These are phyloP conservation scores for Pipistrellus kuhlii DNA, from an alignment of 2,797 vertebrate species.

Conservation along the genomic window DNA sequence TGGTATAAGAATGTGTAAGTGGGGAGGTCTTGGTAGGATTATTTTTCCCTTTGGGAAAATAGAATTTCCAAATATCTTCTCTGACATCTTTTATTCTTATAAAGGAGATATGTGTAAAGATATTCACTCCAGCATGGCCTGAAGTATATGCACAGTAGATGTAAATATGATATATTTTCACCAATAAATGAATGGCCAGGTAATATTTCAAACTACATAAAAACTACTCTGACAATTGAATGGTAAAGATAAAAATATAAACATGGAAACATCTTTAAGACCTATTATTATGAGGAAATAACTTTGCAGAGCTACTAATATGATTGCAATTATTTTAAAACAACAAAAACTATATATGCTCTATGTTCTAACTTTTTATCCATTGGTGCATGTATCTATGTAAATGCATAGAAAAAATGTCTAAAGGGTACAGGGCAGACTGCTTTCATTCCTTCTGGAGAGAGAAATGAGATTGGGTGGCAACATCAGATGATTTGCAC, in stretches of 20 bases:
- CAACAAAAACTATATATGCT: neutral
- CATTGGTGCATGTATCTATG: neutral
- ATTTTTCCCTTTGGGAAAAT: neutral
- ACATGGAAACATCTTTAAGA: neutral
- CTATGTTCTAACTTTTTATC: neutral
- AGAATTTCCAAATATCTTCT: neutral
- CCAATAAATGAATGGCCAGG: neutral
- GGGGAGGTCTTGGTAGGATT: neutral
- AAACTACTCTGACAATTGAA: neutral
- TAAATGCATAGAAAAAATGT: neutral
- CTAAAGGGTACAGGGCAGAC: neutral
- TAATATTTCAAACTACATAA: neutral
- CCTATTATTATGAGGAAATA: neutral
- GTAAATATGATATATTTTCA: neutral
- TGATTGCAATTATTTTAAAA: conserved; percentile 10
- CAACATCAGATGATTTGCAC: neutral
- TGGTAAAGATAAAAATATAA: neutral
- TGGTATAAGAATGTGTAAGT: neutral
- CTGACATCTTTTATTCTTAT: neutral
- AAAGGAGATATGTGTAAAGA: neutral
- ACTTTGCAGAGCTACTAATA: conserved; percentile 15
- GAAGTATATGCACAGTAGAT: neutral
- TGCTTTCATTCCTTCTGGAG: neutral
- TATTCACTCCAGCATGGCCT: neutral
- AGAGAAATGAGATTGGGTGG: neutral